These are phyloP conservation scores for Herminia tarsipennalis DNA, from an alignment of 2,888 invertebrate genomes.

Conservation along the genomic window DNA sequence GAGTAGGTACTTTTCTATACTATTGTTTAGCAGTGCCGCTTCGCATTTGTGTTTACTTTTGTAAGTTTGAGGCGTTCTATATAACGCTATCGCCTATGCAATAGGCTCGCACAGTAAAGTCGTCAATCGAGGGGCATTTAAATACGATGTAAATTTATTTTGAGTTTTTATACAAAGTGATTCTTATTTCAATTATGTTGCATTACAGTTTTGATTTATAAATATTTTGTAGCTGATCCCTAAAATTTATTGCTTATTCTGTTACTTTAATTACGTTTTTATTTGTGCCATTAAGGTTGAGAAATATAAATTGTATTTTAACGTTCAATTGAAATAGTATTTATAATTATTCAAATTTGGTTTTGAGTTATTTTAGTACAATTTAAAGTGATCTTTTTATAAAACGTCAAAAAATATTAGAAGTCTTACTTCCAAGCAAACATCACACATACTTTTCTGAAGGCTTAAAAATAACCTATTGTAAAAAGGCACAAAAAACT, in stretches of 20 bases:
- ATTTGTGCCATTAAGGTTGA: background rate
- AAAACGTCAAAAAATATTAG: too few relatives aligned
- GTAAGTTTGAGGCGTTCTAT: background rate
- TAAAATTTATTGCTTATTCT: background rate
- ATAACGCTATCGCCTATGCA: slow-evolving; percentile 20
- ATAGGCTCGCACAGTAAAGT: slow-evolving; percentile 5
- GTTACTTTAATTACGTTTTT: background rate
- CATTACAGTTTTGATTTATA: slow-evolving; percentile 20
- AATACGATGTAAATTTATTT: slow-evolving; percentile 64
- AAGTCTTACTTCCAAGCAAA: too few relatives aligned
- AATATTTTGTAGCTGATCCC: slow-evolving; percentile 6
- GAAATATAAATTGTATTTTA: too few relatives aligned
- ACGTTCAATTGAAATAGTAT: background rate
- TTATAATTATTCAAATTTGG: background rate
- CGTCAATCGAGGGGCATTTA: slow-evolving; percentile 50
- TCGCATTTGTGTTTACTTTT: too few relatives aligned
- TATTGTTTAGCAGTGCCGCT: too few relatives aligned
- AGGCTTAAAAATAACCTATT: too few relatives aligned
- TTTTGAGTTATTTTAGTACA: too few relatives aligned
- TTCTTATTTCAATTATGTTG: slow-evolving; percentile 35
- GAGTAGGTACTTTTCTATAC: too few relatives aligned
- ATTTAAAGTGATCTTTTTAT: too few relatives aligned
- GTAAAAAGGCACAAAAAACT: slow-evolving; percentile 28
- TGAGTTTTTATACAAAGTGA: slow-evolving; percentile 53
- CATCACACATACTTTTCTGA: too few relatives aligned